Conservation (phyloP, 2,113 vertebrate species). For the Pollachius pollachius region DNA sequence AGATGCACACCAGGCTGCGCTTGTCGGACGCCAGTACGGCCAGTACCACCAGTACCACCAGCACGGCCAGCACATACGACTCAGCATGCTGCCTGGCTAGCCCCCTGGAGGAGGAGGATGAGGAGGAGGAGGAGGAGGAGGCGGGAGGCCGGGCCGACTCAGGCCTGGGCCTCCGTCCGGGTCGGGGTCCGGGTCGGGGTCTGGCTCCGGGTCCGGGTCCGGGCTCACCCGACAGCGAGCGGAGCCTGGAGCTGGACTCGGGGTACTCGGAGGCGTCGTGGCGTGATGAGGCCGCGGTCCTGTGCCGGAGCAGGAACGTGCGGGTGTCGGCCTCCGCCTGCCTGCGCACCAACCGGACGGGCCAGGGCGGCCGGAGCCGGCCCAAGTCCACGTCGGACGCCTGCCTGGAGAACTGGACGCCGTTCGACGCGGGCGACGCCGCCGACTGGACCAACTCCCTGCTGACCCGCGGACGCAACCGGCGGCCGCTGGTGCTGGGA, state of each 20-base stretch:
- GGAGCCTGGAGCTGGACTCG: conserved; percentile 89
- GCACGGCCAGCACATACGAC: conserved; percentile 81
- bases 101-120: conserved; percentile 72
- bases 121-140: conserved; percentile 57
- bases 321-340: conserved; percentile 74
- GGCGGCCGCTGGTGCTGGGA: conserved; percentile 89
- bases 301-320: conserved; percentile 71
- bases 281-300: conserved; percentile 81
- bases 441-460: conserved; percentile 90
- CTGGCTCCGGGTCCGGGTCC: conserved; percentile 27
- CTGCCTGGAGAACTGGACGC: conserved; percentile 90
- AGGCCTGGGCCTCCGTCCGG: no score
- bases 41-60: conserved; percentile 62
- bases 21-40: conserved; percentile 78
- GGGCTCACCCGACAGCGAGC: conserved; percentile 77
- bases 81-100: conserved; percentile 84
- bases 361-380: conserved; percentile 63
- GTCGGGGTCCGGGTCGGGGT: not conserved
- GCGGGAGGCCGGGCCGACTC: conserved; percentile 46
- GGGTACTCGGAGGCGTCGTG: conserved; percentile 91
- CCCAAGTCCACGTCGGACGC: conserved; percentile 88
- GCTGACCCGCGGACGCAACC: conserved; percentile 87
- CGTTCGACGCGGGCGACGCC: conserved; percentile 75
- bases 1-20: conserved; percentile 58
- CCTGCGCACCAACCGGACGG: conserved; percentile 60